Evolutionary conservation across 1,140 invertebrate species (phyloP).

Genomic region (Homarus americanus): DNA sequence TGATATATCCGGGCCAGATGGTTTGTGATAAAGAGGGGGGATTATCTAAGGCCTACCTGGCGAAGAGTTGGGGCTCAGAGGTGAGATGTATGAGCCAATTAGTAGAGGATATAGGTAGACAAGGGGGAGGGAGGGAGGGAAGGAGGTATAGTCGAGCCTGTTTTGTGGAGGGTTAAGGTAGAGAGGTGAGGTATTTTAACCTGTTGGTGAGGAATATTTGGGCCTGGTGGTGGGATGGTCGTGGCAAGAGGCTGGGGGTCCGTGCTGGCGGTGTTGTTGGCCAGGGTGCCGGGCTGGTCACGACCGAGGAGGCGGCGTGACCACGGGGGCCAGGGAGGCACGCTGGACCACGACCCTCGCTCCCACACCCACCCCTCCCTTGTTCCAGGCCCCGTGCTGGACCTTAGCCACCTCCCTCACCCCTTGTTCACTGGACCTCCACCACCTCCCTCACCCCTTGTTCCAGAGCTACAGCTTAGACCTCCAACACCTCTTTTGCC

Average conservation of each 20-base stretch:
- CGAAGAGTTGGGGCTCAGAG: too few relatives aligned
- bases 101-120: too few relatives aligned
- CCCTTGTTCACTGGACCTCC: constrained; percentile 13
- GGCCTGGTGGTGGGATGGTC: not conserved
- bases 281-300: constrained; percentile 48
- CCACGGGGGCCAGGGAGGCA: constrained; percentile 44
- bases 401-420: not conserved
- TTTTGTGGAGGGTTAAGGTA: not conserved
- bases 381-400: constrained; percentile 5
- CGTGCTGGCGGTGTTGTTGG: constrained; percentile 25
- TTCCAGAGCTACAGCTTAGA: not conserved
- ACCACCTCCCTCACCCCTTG: not conserved
- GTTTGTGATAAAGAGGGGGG: too few relatives aligned
- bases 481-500: not conserved
- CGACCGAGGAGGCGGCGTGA: constrained; percentile 36
- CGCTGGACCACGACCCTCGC: constrained; percentile 41
- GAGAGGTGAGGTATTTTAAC: not conserved
- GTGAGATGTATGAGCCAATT: too few relatives aligned
- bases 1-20: too few relatives aligned
- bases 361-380: constrained; percentile 35
- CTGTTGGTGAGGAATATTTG: not conserved
- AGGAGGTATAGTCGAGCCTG: not conserved
- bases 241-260: not conserved
- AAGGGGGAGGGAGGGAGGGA: not conserved
- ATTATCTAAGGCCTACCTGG: too few relatives aligned